Conservation (phyloP, 2,797 vertebrate genomes). For the Sebastes diploproa region DNA sequence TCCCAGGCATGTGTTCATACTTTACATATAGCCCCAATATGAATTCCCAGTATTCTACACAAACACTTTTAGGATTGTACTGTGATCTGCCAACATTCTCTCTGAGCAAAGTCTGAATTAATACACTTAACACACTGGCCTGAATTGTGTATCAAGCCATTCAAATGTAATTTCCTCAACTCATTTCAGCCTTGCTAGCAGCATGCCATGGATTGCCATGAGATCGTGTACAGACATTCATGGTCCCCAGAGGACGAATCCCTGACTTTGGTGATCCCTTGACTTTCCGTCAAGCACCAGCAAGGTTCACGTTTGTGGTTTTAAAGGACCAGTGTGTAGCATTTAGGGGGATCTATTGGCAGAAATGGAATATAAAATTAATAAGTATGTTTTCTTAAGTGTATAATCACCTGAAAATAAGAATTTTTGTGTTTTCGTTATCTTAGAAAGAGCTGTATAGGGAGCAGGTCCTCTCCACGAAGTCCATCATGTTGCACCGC, state of each 20-base stretch:
- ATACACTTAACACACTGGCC: background rate
- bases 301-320: background rate
- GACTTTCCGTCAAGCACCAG: background rate
- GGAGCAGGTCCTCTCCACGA: no score
- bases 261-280: background rate
- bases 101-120: background rate
- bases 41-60: background rate
- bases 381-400: no score
- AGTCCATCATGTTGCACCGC: no score
- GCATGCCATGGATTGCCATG: background rate
- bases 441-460: no score
- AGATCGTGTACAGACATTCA: background rate
- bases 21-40: background rate
- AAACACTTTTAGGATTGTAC: background rate
- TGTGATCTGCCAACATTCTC: background rate
- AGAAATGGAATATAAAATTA: no score
- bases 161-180: no score
- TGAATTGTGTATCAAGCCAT: background rate
- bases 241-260: background rate
- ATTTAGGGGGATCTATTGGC: no score
- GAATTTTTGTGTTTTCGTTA: no score
- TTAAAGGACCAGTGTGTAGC: no score
- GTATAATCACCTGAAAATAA: no score
- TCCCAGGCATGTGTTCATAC: conserved; percentile 17
- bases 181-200: background rate